Conservation (phyloP, 2,113 vertebrate species). For the Grammomys dolichurus region DNA sequence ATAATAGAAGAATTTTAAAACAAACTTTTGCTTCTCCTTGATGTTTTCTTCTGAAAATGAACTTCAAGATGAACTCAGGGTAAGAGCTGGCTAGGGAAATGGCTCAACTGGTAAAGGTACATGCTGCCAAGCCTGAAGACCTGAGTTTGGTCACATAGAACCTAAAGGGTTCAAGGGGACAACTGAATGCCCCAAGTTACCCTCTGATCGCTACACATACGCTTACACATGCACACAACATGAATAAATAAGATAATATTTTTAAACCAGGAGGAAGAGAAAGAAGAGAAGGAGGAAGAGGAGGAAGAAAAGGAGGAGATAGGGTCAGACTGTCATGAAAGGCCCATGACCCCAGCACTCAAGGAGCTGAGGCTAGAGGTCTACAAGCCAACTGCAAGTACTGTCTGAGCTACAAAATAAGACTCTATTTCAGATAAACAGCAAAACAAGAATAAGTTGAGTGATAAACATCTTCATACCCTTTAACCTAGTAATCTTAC, state of each 20-base stretch:
- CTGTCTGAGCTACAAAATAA: background rate
- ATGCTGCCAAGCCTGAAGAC: background rate
- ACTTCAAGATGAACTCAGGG: background rate
- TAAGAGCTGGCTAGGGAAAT: too few relatives aligned
- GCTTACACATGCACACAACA: background rate
- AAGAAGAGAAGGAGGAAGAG: background rate
- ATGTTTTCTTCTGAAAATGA: background rate
- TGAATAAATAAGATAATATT: background rate
- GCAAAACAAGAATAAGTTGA: background rate
- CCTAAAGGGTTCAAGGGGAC: background rate
- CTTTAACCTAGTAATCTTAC: conserved; percentile 8
- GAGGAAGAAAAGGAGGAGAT: background rate
- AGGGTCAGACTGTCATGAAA: background rate
- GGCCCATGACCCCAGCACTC: too few relatives aligned
- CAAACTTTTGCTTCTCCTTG: too few relatives aligned
- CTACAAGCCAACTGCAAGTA: background rate
- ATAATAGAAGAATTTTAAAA: background rate
- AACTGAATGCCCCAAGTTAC: background rate
- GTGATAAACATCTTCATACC: background rate
- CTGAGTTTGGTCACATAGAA: background rate
- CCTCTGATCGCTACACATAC: background rate
- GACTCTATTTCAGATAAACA: background rate
- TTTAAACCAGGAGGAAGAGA: background rate
- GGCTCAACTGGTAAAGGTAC: too few relatives aligned
- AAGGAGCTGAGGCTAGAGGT: background rate